These are phyloP conservation scores for Malurus elegans DNA, from an alignment of 2,113 vertebrate genomes.

Conservation along the genomic window DNA sequence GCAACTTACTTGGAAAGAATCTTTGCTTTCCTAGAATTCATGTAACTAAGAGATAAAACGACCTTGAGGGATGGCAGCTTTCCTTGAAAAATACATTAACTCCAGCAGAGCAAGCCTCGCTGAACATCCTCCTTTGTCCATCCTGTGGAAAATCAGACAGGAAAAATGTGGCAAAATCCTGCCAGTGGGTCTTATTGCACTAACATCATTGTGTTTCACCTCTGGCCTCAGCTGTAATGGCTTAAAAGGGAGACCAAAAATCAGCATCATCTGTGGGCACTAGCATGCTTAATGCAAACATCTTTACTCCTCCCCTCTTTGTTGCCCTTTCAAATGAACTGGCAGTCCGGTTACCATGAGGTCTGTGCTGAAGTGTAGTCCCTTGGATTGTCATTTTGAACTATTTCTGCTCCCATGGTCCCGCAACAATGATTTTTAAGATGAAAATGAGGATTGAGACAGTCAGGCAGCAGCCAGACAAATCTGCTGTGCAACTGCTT, in stretches of 20 bases:
- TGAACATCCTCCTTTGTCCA: neutral
- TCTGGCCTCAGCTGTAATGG: neutral
- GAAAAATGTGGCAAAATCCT: neutral
- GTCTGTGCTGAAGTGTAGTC: neutral
- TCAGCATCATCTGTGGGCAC: neutral
- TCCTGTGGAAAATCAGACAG: neutral
- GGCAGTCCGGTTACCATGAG: neutral
- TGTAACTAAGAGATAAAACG: constrained; percentile 62
- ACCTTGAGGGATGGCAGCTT: constrained; percentile 54
- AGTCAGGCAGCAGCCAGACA: neutral
- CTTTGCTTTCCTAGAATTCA: constrained; percentile 72
- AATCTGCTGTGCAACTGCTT: neutral
- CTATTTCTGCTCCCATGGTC: neutral
- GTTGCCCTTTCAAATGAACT: neutral
- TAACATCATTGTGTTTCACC: neutral
- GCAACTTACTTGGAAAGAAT: constrained; percentile 66
- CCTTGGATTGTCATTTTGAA: neutral
- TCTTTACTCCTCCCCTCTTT: neutral
- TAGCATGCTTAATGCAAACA: neutral
- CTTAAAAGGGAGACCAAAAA: neutral
- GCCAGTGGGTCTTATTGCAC: neutral
- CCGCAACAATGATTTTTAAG: neutral
- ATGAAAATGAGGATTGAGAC: neutral
- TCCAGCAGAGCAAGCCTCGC: neutral
- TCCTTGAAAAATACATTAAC: constrained; percentile 45